phyloP scores from a whole-genome alignment of 2,113 vertebrate species.

The Pelvicachromis taeniatus region DNA sequence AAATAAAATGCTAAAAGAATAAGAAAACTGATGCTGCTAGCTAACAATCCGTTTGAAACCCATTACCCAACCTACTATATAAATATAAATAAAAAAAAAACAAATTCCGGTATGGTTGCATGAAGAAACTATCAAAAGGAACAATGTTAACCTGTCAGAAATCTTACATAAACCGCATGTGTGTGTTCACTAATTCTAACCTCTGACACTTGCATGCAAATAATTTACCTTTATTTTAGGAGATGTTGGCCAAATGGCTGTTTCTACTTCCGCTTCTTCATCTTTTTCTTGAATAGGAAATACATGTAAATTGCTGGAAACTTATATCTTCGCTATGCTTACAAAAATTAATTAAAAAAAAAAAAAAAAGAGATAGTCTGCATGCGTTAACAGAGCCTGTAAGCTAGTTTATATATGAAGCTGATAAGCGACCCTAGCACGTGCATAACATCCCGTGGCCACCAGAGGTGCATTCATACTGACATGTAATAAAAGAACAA shows the following conservation, averaged over 20 bases:
- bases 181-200: background rate
- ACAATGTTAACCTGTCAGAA: background rate
- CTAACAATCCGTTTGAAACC: too few species aligned
- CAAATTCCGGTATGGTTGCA: background rate
- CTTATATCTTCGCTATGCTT: background rate
- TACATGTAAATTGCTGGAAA: background rate
- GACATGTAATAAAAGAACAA: background rate
- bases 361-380: background rate
- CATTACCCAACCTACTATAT: too few species aligned
- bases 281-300: background rate
- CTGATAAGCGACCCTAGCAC: background rate
- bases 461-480: background rate
- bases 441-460: background rate
- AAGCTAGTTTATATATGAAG: background rate
- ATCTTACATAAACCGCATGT: accelerated
- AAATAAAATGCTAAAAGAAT: too few species aligned
- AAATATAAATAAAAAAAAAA: background rate
- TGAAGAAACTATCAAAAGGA: background rate
- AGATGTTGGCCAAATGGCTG: background rate
- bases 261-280: background rate
- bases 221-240: background rate
- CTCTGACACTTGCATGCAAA: background rate
- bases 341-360: background rate
- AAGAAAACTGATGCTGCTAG: too few species aligned
- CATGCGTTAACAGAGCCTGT: background rate